Percentiles rank a stretch among this genome's conserved stretches.
phyloP scores from a whole-genome alignment of 2,113 vertebrate genomes.

The Fukomys damarensis region DNA sequence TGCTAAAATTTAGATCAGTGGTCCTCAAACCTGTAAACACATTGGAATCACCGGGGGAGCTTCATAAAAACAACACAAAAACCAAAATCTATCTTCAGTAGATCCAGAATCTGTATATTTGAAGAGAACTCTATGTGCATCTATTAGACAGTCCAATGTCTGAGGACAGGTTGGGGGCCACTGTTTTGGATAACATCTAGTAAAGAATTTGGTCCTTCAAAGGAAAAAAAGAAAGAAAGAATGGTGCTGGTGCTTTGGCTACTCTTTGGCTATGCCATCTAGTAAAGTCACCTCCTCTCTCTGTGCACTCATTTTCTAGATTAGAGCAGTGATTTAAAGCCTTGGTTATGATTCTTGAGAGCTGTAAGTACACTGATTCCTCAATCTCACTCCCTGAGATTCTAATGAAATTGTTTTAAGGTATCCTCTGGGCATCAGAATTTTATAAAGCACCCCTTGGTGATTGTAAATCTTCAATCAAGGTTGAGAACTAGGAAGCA shows the following conservation, averaged over 20 bases:
- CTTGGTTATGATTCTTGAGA: not conserved
- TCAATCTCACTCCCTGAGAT: not conserved
- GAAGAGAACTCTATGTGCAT: not conserved
- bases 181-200: not conserved
- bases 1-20: not conserved
- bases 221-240: not conserved
- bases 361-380: not conserved
- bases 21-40: not conserved
- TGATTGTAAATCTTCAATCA: not conserved
- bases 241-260: not conserved
- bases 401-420: not conserved
- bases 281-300: not conserved
- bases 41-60: not conserved
- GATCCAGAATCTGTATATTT: not conserved
- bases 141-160: not conserved
- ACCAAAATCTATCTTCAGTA: not conserved
- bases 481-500: constrained; percentile 11
- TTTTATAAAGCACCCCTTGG: not conserved
- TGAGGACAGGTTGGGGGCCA: not conserved
- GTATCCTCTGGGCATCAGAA: not conserved
- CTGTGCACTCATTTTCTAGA: not conserved
- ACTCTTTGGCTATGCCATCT: not conserved
- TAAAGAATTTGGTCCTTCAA: not conserved
- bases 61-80: constrained; percentile 12
- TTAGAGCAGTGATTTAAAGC: not conserved